These are phyloP conservation scores for Thamnophis sirtalis DNA, from an alignment of 2,113 vertebrate species.

Conservation along the genomic window DNA sequence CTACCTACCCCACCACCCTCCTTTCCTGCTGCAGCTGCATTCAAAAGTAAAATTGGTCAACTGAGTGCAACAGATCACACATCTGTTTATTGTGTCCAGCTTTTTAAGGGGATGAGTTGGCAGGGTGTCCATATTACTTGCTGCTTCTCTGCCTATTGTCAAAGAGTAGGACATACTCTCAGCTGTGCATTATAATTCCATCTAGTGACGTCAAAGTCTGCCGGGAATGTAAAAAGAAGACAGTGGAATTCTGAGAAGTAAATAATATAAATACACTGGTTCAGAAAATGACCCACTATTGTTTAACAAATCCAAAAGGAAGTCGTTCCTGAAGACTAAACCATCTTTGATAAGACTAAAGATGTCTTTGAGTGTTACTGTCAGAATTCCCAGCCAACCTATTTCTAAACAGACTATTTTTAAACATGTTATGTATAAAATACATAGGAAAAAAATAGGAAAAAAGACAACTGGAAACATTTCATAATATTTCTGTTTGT, in stretches of 20 bases:
- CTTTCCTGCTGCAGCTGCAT: background rate
- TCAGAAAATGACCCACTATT: constrained; percentile 17
- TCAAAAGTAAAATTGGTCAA: background rate
- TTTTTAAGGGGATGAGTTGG: background rate
- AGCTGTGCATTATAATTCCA: background rate
- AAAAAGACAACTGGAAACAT: background rate
- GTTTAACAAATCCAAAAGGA: constrained; percentile 34
- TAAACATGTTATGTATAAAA: background rate
- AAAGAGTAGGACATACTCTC: background rate
- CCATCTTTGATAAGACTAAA: background rate
- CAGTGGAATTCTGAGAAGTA: constrained; percentile 15
- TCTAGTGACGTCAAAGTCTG: constrained; percentile 13
- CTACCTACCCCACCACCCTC: background rate
- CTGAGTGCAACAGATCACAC: background rate
- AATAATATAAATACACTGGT: background rate
- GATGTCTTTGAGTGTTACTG: background rate
- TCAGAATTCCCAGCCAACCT: background rate
- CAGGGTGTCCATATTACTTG: background rate
- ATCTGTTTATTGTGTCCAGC: background rate
- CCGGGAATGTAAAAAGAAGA: background rate
- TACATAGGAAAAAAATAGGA: background rate
- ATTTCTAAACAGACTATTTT: background rate
- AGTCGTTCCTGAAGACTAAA: background rate
- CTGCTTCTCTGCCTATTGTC: constrained; percentile 22
- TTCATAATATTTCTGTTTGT: background rate